Evolutionary conservation across 2,888 invertebrate species (phyloP).

Genomic region (Gortyna flavago): DNA sequence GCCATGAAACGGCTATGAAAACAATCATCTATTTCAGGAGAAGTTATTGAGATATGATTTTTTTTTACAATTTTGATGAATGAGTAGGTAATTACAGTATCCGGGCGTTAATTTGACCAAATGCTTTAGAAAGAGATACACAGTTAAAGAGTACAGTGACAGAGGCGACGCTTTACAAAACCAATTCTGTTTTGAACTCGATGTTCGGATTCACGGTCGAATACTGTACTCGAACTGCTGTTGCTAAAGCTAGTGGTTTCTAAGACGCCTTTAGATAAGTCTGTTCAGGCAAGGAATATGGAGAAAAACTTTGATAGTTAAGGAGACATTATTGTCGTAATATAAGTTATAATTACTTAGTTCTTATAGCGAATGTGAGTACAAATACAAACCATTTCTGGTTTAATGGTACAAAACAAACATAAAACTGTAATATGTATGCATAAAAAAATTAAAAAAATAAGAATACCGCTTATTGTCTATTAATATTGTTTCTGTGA

Average conservation of each 20-base stretch:
- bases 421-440: too few species aligned
- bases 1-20: conserved; percentile 42
- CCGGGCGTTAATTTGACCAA: neutral
- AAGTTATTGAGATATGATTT: conserved; percentile 31
- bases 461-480: neutral
- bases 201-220: neutral
- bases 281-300: neutral
- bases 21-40: conserved; percentile 20
- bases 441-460: too few species aligned
- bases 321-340: neutral
- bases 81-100: neutral
- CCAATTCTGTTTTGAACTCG: neutral
- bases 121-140: neutral
- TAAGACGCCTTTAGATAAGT: neutral
- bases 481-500: neutral
- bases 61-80: neutral
- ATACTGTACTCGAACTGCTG: neutral
- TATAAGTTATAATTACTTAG: too few species aligned
- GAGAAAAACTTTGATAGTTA: neutral
- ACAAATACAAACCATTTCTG: too few species aligned
- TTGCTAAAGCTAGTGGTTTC: neutral
- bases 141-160: neutral
- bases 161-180: neutral
- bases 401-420: too few species aligned
- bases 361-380: too few species aligned